Base-by-base conservation (phyloP, 2,113 vertebrate species). In the Lagopus leucura region DNA sequence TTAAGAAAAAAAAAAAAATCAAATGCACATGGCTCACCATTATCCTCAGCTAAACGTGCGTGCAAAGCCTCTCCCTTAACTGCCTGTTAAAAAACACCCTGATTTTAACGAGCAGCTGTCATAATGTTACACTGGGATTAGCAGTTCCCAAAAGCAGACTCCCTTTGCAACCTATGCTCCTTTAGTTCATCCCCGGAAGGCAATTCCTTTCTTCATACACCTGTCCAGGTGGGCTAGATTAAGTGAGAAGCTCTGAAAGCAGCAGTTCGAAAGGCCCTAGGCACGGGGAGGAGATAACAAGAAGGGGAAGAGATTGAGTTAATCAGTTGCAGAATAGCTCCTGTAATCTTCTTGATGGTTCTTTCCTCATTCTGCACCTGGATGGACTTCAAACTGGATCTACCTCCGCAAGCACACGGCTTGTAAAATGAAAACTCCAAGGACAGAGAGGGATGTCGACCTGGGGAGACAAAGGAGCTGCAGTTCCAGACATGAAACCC, bases 321-420 rank as follows among this genome's bases (percentile, higher is more conserved):
- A 96, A 97, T 94, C 94, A 96, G 91, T 95, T 96, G 94, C 95
- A 94, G 95, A 96, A 94, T 79, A 94, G 81, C 93, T 97, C 91
- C 94, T 95, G 93, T 96, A 95, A 97, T 97, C 95, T 97, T 95
- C 96, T 91, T 90, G 95, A 91, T 21, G 52, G 94, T 79, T 95
- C 93, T 96, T 96, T 95, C 94, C 90, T 96, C 94, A 82, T 94
- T 95, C 96, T 93, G 85, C 95, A 96, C 94, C 95, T 97, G 95
- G 95, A 96, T 93, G 96, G 92, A 91, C 92, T 97, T 97, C 94
- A 96, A 96, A 93, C 94, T 93, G 86, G 90, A 95, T 95, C 94
- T 47, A 85, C 77, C 94, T 92, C 94, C 88, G 90, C 86, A 87
- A 95, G 86, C 5, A 1, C 76, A 73, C 1, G 77, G 96, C 88